These are phyloP conservation scores for Arge pagana DNA, from an alignment of 2,888 invertebrate genomes.

Conservation along the genomic window DNA sequence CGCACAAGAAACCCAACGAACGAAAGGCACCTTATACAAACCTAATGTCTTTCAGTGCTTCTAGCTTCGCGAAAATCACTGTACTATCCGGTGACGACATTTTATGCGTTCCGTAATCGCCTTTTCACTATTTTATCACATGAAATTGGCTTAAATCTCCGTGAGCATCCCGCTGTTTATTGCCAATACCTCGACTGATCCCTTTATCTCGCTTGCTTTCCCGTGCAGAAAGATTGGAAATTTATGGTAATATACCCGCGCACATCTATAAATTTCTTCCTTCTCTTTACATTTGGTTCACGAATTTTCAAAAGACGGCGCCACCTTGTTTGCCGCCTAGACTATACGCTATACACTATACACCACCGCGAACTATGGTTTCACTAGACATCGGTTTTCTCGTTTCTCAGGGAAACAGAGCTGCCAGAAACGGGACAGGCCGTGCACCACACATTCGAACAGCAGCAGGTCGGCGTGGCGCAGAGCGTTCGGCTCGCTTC, in stretches of 20 bases:
- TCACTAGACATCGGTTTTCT: too few relatives aligned
- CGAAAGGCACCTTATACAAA: slow-evolving; percentile 51
- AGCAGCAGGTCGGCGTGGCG: too few relatives aligned
- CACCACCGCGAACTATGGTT: too few relatives aligned
- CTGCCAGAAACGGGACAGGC: too few relatives aligned
- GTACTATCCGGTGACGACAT: slow-evolving; percentile 82
- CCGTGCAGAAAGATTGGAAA: not conserved
- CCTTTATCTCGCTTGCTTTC: not conserved
- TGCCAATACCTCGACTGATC: slow-evolving; percentile 16
- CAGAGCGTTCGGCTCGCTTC: too few relatives aligned
- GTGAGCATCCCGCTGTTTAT: slow-evolving; percentile 15
- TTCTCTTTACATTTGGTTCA: slow-evolving; percentile 12
- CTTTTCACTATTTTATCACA: slow-evolving; percentile 12
- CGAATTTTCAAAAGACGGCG: slow-evolving; percentile 12
- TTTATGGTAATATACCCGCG: slow-evolving; percentile 13
- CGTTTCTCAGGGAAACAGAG: too few relatives aligned
- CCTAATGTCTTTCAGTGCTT: slow-evolving; percentile 93
- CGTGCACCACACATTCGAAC: too few relatives aligned
- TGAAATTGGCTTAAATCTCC: slow-evolving; percentile 3
- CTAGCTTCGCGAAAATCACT: slow-evolving; percentile 87
- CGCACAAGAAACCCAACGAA: slow-evolving; percentile 5
- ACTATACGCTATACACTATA: too few relatives aligned
- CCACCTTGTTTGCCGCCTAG: too few relatives aligned
- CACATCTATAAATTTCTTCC: slow-evolving; percentile 7
- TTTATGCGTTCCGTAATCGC: slow-evolving; percentile 35